These are phyloP conservation scores for Psylliodes chrysocephalus DNA, from an alignment of 2,888 invertebrate genomes.

Conservation along the genomic window DNA sequence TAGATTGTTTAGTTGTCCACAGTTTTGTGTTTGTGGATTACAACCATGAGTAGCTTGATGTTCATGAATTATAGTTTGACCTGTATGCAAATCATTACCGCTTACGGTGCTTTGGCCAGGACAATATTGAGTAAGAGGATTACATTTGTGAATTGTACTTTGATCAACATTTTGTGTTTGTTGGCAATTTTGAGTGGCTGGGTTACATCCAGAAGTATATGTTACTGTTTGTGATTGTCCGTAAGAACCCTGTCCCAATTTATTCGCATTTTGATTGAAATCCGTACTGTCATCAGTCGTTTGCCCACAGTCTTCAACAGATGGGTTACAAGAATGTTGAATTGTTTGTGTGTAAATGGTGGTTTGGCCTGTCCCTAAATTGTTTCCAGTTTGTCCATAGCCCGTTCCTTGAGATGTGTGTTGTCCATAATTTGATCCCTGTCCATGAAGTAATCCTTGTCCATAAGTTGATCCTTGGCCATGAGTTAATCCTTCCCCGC, in stretches of 20 bases:
- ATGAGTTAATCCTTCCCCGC: neutral
- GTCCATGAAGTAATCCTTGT: too few relatives aligned
- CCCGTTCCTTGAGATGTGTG: neutral
- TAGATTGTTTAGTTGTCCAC: slow-evolving; percentile 15
- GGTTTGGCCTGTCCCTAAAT: neutral
- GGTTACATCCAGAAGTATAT: slow-evolving; percentile 1
- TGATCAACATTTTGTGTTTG: neutral
- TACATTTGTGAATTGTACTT: neutral
- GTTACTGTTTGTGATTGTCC: neutral
- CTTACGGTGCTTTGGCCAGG: neutral
- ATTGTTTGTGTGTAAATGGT: neutral
- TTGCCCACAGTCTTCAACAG: slow-evolving; percentile 18
- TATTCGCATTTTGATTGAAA: neutral
- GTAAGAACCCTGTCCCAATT: neutral
- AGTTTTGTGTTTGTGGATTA: slow-evolving; percentile 35
- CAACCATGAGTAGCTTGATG: slow-evolving; percentile 17
- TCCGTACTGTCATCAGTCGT: too few relatives aligned
- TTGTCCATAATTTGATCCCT: neutral
- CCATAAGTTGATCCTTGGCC: slow-evolving; percentile 3
- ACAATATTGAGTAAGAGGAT: slow-evolving; percentile 1
- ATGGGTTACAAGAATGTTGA: slow-evolving; percentile 20
- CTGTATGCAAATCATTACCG: neutral
- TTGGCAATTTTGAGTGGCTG: slow-evolving; percentile 18
- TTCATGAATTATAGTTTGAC: neutral
- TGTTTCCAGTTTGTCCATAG: neutral